Evolutionary conservation across 2,888 invertebrate genomes (phyloP).

Genomic region (Cerceris rybyensis): DNA sequence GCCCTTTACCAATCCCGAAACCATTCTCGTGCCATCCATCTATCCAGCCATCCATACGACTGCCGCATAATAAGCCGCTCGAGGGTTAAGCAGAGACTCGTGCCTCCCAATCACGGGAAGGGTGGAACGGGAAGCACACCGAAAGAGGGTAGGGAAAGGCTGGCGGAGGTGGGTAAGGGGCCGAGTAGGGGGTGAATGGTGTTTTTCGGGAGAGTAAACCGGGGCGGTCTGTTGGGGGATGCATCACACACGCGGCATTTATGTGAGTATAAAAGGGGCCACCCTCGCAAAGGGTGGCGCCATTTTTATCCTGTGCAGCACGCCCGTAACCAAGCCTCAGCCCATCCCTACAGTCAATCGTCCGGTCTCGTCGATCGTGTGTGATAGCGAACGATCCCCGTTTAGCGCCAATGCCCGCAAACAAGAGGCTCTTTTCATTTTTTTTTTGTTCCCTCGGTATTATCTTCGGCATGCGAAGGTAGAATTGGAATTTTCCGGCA

Average conservation of each 20-base stretch:
- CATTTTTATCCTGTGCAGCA: conserved; percentile 79
- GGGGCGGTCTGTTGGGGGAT: conserved; percentile 75
- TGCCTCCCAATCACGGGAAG: conserved; percentile 62
- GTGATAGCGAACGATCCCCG: conserved; percentile 51
- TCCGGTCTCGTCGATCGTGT: conserved; percentile 47
- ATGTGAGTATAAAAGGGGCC: conserved; percentile 70
- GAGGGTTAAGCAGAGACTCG: conserved; percentile 68
- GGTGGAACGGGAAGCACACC: conserved; percentile 53
- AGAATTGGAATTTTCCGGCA: conserved; percentile 55
- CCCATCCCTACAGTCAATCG: conserved; percentile 59
- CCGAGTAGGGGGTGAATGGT: conserved; percentile 33
- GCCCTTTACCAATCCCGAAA: conserved; percentile 50
- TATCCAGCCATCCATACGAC: conserved; percentile 59
- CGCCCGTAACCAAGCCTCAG: conserved; percentile 75
- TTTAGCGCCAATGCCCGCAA: conserved; percentile 67
- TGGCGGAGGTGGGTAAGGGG: conserved; percentile 3
- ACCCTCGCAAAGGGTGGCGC: conserved; percentile 72
- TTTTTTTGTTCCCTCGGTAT: conserved; percentile 20
- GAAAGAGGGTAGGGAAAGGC: conserved; percentile 25
- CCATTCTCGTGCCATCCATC: conserved; percentile 70
- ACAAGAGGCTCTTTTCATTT: conserved; percentile 64
- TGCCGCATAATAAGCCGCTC: conserved; percentile 73
- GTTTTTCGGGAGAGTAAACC: conserved; percentile 64
- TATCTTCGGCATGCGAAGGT: conserved; percentile 16
- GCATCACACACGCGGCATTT: conserved; percentile 74